These are phyloP conservation scores for Lapara coniferarum DNA, from an alignment of 2,888 invertebrate species.

Conservation along the genomic window DNA sequence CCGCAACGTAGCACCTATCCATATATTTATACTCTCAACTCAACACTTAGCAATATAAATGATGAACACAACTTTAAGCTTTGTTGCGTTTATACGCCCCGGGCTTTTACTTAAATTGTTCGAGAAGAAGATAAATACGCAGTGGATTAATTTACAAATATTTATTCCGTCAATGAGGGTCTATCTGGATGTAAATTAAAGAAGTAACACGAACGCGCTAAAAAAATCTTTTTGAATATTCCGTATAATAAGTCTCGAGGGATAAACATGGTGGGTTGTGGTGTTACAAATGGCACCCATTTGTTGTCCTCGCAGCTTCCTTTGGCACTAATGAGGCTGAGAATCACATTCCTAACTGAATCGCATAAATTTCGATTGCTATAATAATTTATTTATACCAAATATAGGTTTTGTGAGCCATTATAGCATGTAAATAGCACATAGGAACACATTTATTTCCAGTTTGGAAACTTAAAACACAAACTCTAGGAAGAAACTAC, in stretches of 20 bases:
- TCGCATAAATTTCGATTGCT: slow-evolving; percentile 46
- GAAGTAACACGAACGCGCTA: slow-evolving; percentile 33
- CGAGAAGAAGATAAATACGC: slow-evolving; percentile 43
- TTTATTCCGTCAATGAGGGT: slow-evolving; percentile 8
- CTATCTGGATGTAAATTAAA: slow-evolving; percentile 29
- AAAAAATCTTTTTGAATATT: slow-evolving; percentile 40
- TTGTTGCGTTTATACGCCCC: slow-evolving; percentile 41
- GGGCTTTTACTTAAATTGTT: slow-evolving; percentile 49
- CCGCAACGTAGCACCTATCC: slow-evolving; percentile 27
- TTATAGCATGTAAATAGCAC: background rate
- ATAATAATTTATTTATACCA: slow-evolving; percentile 31
- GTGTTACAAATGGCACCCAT: slow-evolving; percentile 56
- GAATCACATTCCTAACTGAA: slow-evolving; percentile 52
- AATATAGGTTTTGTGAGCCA: too few species aligned
- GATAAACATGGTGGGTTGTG: slow-evolving; percentile 52
- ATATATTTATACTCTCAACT: slow-evolving; percentile 38
- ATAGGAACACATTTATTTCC: background rate
- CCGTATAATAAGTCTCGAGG: slow-evolving; percentile 44
- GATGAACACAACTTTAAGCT: slow-evolving; percentile 45
- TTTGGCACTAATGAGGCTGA: slow-evolving; percentile 55
- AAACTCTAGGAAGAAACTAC: background rate
- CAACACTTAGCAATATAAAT: slow-evolving; percentile 46
- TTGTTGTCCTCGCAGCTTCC: slow-evolving; percentile 54
- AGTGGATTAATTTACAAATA: slow-evolving; percentile 36
- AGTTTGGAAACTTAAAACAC: background rate